Conservation (phyloP, 2,113 vertebrate genomes). For the Sterrhoptilus dennistouni region DNA sequence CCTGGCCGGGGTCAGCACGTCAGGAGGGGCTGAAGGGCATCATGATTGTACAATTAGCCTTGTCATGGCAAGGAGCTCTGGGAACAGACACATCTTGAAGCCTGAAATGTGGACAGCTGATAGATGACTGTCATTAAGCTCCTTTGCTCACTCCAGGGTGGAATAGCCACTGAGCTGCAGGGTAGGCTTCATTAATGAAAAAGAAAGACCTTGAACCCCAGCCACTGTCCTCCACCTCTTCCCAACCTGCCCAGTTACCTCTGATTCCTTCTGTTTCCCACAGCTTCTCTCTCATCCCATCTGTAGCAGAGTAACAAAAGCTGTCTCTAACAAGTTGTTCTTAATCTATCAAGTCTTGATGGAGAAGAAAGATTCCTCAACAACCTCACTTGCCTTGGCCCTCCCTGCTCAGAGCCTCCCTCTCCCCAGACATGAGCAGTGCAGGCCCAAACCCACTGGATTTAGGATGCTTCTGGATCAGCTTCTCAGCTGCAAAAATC, state of each 20-base stretch:
- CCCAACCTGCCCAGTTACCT: background rate
- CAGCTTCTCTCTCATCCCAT: background rate
- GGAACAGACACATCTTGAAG: conserved; percentile 62
- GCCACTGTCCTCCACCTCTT: conserved; percentile 18
- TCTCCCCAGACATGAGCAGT: background rate
- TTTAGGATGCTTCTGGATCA: background rate
- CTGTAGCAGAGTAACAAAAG: conserved; percentile 32
- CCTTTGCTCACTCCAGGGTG: conserved; percentile 51
- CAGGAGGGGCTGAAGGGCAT: conserved; percentile 45
- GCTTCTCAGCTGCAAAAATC: background rate
- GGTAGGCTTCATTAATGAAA: conserved; percentile 30
- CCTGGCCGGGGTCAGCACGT: conserved; percentile 31
- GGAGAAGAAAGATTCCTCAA: background rate
- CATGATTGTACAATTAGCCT: conserved; percentile 72
- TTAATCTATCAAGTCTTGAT: conserved; percentile 13
- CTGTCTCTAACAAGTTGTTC: background rate
- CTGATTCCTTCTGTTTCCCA: background rate
- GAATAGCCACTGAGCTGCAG: background rate
- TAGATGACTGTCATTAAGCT: conserved; percentile 75
- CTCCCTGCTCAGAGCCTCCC: background rate
- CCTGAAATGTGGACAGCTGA: conserved; percentile 60
- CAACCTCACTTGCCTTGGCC: background rate
- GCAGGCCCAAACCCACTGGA: background rate
- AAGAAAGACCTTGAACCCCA: conserved; percentile 63
- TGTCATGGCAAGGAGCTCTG: conserved; percentile 64